A percentile compares a stretch with the other conserved stretches of the same genome.
These are phyloP conservation scores for Calliphora vicina DNA, from an alignment of 1,140 invertebrate species.

Conservation along the genomic window DNA sequence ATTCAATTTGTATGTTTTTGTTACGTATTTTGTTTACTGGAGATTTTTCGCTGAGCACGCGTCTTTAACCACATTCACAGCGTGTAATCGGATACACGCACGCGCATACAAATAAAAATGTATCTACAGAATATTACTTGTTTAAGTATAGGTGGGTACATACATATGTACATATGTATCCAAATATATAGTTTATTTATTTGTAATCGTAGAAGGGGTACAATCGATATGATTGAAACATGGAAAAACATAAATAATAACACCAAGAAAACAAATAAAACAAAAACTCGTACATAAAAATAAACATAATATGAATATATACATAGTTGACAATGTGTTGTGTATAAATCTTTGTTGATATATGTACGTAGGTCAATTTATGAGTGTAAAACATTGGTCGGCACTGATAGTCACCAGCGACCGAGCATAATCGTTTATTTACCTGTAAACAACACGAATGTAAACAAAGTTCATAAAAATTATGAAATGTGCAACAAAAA, in stretches of 20 bases:
- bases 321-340: neutral
- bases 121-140: too few species aligned
- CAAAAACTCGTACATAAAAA: too few species aligned
- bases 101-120: neutral
- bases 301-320: too few species aligned
- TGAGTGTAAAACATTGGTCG: neutral
- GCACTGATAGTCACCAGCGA: too few species aligned
- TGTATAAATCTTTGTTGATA: neutral
- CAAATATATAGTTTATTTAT: too few species aligned
- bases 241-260: neutral
- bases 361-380: neutral
- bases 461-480: too few species aligned
- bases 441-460: too few species aligned
- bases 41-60: neutral
- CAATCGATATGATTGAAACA: neutral
- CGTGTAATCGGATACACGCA: constrained; percentile 1
- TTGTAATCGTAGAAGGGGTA: too few species aligned
- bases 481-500: too few species aligned
- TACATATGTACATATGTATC: too few species aligned
- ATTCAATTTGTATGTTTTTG: too few species aligned
- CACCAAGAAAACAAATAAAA: neutral
- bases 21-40: neutral
- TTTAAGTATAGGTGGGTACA: neutral
- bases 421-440: too few species aligned
- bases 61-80: neutral